Conservation (phyloP, 1,140 invertebrate genomes). For the Drosophila kurseongensis region DNA sequence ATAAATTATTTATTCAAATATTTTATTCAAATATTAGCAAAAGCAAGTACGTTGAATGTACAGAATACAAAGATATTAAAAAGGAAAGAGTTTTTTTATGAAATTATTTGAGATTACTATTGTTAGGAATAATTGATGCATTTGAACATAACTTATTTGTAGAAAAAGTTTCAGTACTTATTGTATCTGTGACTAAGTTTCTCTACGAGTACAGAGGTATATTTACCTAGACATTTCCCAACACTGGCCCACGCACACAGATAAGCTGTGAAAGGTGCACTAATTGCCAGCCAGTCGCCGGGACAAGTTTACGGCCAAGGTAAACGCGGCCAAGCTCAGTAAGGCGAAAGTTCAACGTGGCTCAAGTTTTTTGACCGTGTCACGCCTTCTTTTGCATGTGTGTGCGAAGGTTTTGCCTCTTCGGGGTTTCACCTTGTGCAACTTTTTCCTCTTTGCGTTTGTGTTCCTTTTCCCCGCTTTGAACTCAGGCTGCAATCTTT, state of each 20-base stretch:
- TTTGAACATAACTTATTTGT: no score
- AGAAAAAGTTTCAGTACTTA: no score
- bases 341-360: constrained; percentile 71
- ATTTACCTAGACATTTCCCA: background rate
- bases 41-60: no score
- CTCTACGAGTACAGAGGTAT: no score
- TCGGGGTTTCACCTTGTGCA: constrained; percentile 30
- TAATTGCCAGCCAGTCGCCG: constrained; percentile 76
- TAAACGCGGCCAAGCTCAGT: constrained; percentile 62
- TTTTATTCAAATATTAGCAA: no score
- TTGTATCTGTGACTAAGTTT: no score
- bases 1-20: no score
- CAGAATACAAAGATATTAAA: no score
- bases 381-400: constrained; percentile 47
- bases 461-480: constrained; percentile 31
- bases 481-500: constrained; percentile 5
- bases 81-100: no score
- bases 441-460: constrained; percentile 62
- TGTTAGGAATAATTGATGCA: no score
- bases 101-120: no score
- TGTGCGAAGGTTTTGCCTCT: constrained; percentile 17
- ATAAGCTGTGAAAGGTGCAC: constrained; percentile 53
- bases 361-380: constrained; percentile 71
- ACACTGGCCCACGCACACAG: background rate
- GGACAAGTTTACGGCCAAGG: constrained; percentile 80